Base-by-base conservation (phyloP, 2,888 invertebrate genomes). In the Taphrorychus bicolor region DNA sequence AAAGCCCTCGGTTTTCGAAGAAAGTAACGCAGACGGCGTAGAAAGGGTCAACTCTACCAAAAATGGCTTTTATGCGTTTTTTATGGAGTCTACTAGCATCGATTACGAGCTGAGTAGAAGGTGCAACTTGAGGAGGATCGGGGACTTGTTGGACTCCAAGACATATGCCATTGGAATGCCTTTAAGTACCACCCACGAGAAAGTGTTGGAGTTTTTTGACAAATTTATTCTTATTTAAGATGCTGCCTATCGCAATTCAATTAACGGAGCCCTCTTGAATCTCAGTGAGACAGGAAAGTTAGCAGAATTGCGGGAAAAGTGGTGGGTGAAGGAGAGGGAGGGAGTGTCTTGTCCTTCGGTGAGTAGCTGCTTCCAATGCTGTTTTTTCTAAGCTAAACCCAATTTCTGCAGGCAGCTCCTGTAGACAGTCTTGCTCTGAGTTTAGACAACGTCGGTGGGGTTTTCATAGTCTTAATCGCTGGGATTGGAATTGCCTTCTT, bases 51-150 rank as follows among this genome's bases (percentile, higher is more conserved):
- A 87, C 56, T 90, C 89, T 79, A 89, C 88, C n/a, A 92, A 92
- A 80, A 87, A 91, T 63, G 87, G 90, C 64, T 85, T 86, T 45
- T 99, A 96, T 80, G 98, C 98, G 0, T 98, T 92, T 81, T 86
- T 99, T 53, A 97, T 98, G 95, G 98, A 99, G 84, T 97, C 96
- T 1, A 93, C 96, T 0, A 91, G 92, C 2, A 91, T 98, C 72
- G 98, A 99, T 81, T 99, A 97, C 82, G 91, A 91, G 75, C 86
- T 93, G 61, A 92, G 94, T 81, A 87, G 93, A 64, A 87, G 94
- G 76, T 97, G 97, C 77, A 89, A 93, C 54, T 85, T 97, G 70
- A 91, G 88, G 79, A 91, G 92, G 84, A 89, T 94, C 5, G 94
- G 95, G 0, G 86, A 87, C 5, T 87, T 90, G 74, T 84, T 97